Evolutionary conservation across 2,888 invertebrate genomes (phyloP), one percentile per base, ranked within the genome.

Genomic region (Tromatobia lineatoria): DNA sequence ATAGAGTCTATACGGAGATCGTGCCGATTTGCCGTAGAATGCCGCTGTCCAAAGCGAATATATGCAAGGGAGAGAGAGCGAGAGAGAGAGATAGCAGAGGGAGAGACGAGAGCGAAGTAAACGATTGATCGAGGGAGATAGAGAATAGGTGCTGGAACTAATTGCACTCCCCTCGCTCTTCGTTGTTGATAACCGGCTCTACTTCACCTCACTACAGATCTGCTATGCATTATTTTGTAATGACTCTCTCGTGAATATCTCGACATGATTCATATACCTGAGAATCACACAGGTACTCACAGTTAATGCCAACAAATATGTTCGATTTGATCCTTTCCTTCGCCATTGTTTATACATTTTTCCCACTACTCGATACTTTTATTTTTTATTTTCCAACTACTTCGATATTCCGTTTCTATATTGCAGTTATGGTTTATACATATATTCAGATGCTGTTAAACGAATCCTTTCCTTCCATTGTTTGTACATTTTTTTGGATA

Each of bases 41-140:
- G 86, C 79, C 6, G 61, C 61, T 18, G 61, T 61, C 61, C 61
- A 34, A 23, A 54, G 54, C 54, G 54, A 57, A n/a, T 42, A 57
- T 57, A 57, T 54, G 15, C n/a, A 80, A 80, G 75, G 29, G 82
- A 79, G 76, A 84, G 34, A 54, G 54, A 52, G 76, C 54, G 71
- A 80, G 78, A 73, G 47, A 47, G 61, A 85, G 45, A 76, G 50
- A 47, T 45, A 78, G n/a, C 82, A 80, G 83, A 87, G 38, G 88
- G 87, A 85, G 83, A 85, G 75, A 77, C 71, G n/a, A n/a, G 77
- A 80, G 82, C 78, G 76, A 85, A 38, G 54, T 57, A 86, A 87
- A 89, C 87, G 88, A 89, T 89, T 87, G 74, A 69, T 67, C 67
- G 50, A 88, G 85, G 87, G 85, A 88, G 89, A 90, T 88, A 88